These are phyloP conservation scores for Aphidoletes aphidimyza DNA, from an alignment of 2,888 invertebrate species.

Conservation along the genomic window DNA sequence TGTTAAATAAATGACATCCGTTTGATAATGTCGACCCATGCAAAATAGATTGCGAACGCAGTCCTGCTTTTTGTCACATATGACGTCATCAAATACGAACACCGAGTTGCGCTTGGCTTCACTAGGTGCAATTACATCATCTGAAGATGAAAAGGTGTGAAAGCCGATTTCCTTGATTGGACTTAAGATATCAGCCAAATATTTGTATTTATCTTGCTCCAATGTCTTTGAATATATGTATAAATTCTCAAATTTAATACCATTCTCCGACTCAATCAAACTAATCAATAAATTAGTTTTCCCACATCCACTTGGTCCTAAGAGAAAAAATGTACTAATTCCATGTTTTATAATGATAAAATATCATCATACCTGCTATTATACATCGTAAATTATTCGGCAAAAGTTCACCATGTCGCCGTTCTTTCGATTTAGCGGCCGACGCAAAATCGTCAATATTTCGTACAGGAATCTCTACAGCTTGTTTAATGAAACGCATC, in stretches of 20 bases:
- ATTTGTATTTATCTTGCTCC: not conserved
- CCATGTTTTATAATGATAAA: too few species aligned
- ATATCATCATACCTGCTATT: not conserved
- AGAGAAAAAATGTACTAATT: too few species aligned
- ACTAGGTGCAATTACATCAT: not conserved
- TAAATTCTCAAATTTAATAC: not conserved
- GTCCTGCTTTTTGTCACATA: too few species aligned
- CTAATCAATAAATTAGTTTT: too few species aligned
- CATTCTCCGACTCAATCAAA: not conserved
- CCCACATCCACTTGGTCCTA: too few species aligned
- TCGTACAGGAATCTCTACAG: not conserved
- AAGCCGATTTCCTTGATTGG: not conserved
- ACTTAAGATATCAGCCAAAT: not conserved
- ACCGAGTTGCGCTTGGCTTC: not conserved
- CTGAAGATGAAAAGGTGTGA: not conserved
- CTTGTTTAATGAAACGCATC: constrained; percentile 55
- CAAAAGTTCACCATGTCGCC: not conserved
- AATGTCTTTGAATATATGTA: not conserved
- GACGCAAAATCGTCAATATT: constrained; percentile 15
- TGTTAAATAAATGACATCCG: too few species aligned
- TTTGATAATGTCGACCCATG: too few species aligned
- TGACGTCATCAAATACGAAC: not conserved
- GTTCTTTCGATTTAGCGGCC: not conserved
- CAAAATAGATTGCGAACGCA: too few species aligned
- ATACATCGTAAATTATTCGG: not conserved